Conservation (phyloP, 1,140 invertebrate species). For the Drosophila serrata region DNA sequence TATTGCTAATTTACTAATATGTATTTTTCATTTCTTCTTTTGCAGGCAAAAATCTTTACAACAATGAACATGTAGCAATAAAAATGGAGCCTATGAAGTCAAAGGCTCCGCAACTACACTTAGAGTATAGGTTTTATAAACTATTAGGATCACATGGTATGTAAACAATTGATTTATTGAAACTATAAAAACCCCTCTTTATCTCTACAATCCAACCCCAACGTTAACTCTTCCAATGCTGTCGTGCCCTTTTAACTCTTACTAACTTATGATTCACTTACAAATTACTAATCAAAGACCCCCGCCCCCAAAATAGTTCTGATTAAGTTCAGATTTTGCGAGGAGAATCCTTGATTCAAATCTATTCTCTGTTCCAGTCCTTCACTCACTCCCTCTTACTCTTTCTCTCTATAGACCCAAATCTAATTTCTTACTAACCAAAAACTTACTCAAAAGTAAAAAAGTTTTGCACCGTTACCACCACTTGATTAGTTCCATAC, state of each 20-base stretch:
- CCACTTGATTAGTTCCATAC: slow-evolving; percentile 67
- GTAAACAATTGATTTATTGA: slow-evolving; percentile 71
- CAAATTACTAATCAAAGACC: slow-evolving; percentile 14
- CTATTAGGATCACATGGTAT: slow-evolving; percentile 97
- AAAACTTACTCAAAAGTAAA: slow-evolving; percentile 41
- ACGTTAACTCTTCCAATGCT: slow-evolving; percentile 14
- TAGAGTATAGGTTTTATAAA: slow-evolving; percentile 99
- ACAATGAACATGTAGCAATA: slow-evolving; percentile 99
- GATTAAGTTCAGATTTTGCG: slow-evolving; percentile 15
- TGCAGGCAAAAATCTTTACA: slow-evolving; percentile 99
- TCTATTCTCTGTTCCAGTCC: slow-evolving; percentile 13
- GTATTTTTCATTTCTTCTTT: slow-evolving; percentile 85
- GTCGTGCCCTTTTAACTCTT: slow-evolving; percentile 13
- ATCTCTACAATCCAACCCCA: slow-evolving; percentile 22
- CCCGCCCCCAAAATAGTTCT: background rate
- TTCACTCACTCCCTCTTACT: slow-evolving; percentile 5
- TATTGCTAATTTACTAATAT: slow-evolving; percentile 10
- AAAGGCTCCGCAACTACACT: slow-evolving; percentile 99
- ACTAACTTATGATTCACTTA: slow-evolving; percentile 21
- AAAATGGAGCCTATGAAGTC: slow-evolving; percentile 99
- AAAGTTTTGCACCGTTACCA: slow-evolving; percentile 83
- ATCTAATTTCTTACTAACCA: slow-evolving; percentile 51
- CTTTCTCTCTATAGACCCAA: slow-evolving; percentile 18
- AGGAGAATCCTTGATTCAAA: background rate
- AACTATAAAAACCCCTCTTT: slow-evolving; percentile 6